Conservation (phyloP, 2,888 invertebrate species). For the Creontiades dilutus region DNA sequence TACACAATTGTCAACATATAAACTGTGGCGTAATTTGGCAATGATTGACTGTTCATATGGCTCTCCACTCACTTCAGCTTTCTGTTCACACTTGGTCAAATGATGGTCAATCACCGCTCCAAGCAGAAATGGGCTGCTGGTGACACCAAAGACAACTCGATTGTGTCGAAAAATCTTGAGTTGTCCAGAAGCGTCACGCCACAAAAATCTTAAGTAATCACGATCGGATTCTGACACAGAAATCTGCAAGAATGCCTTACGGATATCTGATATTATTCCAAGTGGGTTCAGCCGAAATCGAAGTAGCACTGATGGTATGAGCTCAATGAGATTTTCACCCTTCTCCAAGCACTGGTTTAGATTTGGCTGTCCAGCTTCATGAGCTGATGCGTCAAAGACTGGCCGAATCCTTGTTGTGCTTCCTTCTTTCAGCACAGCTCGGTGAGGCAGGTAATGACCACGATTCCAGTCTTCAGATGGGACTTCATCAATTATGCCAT, state of each 20-base stretch:
- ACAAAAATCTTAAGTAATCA: constrained; percentile 76
- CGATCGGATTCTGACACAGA: background rate
- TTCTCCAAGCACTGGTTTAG: constrained; percentile 76
- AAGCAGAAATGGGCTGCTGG: constrained; percentile 71
- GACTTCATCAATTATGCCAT: constrained; percentile 28
- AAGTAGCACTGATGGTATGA: constrained; percentile 71
- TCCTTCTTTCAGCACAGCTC: constrained; percentile 48
- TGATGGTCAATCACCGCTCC: constrained; percentile 69
- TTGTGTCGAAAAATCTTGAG: constrained; percentile 64
- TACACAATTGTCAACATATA: constrained; percentile 66
- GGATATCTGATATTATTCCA: constrained; percentile 75
- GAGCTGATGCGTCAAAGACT: constrained; percentile 72
- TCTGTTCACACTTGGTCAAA: background rate
- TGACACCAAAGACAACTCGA: constrained; percentile 70
- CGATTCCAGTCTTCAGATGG: background rate
- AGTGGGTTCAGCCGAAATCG: constrained; percentile 71
- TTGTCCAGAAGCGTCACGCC: constrained; percentile 61
- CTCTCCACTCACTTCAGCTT: background rate
- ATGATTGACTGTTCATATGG: background rate
- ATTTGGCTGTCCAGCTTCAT: constrained; percentile 56
- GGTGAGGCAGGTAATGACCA: constrained; percentile 63
- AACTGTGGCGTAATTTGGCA: constrained; percentile 14
- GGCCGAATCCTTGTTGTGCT: too few species aligned
- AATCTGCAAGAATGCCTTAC: constrained; percentile 77
- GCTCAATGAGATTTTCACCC: constrained; percentile 74